Evolutionary conservation across 2,797 vertebrate species (phyloP).

Genomic region (Macropus fuliginosus): DNA sequence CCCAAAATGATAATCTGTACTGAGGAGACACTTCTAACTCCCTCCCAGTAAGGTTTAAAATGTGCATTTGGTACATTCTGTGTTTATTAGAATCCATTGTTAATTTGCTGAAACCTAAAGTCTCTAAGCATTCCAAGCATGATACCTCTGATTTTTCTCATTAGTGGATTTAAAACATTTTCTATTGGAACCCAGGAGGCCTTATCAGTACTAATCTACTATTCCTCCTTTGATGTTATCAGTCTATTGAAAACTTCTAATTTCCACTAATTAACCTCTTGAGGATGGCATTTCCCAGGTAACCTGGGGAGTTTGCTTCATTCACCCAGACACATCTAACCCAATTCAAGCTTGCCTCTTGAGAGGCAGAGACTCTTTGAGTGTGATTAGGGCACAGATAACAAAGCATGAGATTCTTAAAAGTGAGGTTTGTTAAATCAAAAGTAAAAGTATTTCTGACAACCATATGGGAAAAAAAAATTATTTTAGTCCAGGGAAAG

Average conservation of each 20-base stretch:
- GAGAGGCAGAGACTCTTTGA: not conserved
- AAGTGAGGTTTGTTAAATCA: not conserved
- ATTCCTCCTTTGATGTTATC: constrained; percentile 68
- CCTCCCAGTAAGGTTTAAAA: constrained; percentile 61
- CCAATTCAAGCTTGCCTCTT: constrained; percentile 35
- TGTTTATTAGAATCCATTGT: constrained; percentile 68
- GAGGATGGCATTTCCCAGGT: constrained; percentile 68
- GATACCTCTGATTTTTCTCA: constrained; percentile 70
- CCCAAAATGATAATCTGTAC: constrained; percentile 33
- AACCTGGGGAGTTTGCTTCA: constrained; percentile 25
- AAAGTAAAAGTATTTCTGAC: not conserved
- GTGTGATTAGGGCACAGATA: constrained; percentile 14
- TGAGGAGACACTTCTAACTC: constrained; percentile 63
- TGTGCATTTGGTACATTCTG: constrained; percentile 46
- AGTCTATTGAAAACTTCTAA: constrained; percentile 69
- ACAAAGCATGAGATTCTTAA: constrained; percentile 31
- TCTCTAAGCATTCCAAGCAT: constrained; percentile 66
- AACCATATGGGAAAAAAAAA: not conserved
- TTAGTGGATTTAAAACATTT: constrained; percentile 71
- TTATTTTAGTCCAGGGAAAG: not conserved
- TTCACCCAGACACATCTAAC: not conserved
- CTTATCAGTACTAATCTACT: constrained; percentile 74
- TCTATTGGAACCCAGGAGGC: constrained; percentile 55
- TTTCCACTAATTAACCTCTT: constrained; percentile 77
- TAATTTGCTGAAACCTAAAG: constrained; percentile 74